Conservation (phyloP, 1,140 invertebrate genomes). For the Homarus americanus region DNA sequence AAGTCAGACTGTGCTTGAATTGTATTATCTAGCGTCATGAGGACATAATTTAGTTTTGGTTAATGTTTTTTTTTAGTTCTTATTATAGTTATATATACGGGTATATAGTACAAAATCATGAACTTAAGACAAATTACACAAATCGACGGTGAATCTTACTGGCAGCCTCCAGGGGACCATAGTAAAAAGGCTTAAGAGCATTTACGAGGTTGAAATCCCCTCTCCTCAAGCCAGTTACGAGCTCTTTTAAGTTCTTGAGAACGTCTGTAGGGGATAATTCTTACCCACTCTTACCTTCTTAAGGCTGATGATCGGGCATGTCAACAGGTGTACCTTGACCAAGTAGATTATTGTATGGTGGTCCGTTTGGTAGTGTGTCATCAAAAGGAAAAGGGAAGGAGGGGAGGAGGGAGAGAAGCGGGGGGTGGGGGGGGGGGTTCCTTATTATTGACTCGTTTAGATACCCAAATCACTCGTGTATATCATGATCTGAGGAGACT, state of each 20-base stretch:
- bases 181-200: neutral
- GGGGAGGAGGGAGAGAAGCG: no score
- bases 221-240: neutral
- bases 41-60: no score
- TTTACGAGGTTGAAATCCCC: neutral
- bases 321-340: slow-evolving; percentile 36
- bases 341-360: neutral
- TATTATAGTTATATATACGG: no score
- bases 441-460: neutral
- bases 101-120: no score
- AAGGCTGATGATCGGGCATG: neutral
- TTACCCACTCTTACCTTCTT: neutral
- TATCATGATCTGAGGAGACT: no score
- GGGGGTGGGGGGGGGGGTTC: neutral
- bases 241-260: neutral
- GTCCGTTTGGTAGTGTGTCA: neutral
- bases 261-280: neutral
- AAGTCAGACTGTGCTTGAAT: no score
- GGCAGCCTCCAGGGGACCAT: no score
- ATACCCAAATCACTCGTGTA: neutral
- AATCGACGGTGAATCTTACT: no score
- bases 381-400: neutral
- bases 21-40: no score
- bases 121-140: no score
- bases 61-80: no score